Percentiles rank a stretch among this genome's conserved stretches.
These are phyloP conservation scores for Leptopilina myrica DNA, from an alignment of 2,888 invertebrate species.

Conservation along the genomic window DNA sequence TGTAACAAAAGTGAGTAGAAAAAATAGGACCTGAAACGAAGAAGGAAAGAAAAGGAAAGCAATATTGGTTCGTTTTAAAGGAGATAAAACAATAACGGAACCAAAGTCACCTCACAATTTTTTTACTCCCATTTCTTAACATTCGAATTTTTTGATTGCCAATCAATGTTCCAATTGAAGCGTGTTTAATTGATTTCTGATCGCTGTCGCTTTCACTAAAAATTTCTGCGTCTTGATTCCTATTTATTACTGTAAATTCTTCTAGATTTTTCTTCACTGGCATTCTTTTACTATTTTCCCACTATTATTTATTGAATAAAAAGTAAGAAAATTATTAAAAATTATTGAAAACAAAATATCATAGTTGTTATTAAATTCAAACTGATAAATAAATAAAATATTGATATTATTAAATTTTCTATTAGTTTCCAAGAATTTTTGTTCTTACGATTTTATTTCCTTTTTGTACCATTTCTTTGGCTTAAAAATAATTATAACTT, in stretches of 20 bases:
- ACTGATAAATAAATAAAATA: too few species aligned
- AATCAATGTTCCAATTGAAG: constrained; percentile 57
- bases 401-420: too few species aligned
- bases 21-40: constrained; percentile 5
- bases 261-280: too few species aligned
- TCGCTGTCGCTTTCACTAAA: constrained; percentile 62
- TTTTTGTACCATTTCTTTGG: too few species aligned
- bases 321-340: too few species aligned
- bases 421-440: too few species aligned
- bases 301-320: too few species aligned
- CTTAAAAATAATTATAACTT: too few species aligned
- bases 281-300: too few species aligned
- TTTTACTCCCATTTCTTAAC: constrained; percentile 33
- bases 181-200: constrained; percentile 67
- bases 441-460: too few species aligned
- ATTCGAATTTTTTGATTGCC: constrained; percentile 64
- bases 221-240: not conserved
- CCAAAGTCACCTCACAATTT: constrained; percentile 19
- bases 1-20: not conserved
- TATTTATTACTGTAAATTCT: not conserved
- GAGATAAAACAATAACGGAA: constrained; percentile 37
- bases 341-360: too few species aligned
- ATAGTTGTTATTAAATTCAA: too few species aligned
- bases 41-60: constrained; percentile 27
- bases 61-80: constrained; percentile 36